Conservation (phyloP, 2,888 invertebrate genomes). For the Elysia crispata region DNA sequence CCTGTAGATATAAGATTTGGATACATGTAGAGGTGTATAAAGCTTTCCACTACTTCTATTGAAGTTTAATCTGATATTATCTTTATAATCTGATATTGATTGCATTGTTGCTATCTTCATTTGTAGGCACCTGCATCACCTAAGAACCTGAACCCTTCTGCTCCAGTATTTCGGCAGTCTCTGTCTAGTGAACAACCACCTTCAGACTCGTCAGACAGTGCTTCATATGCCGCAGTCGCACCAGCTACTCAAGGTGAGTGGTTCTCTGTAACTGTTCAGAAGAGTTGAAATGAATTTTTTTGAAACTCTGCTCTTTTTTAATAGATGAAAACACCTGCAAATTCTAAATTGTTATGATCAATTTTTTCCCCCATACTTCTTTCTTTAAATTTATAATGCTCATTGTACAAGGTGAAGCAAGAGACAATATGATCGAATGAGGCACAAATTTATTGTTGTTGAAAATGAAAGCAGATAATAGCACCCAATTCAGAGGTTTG, state of each 20-base stretch:
- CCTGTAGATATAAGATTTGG: too few species aligned
- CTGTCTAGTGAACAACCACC: slow-evolving; percentile 31
- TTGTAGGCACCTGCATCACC: slow-evolving; percentile 41
- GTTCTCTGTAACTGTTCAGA: not conserved
- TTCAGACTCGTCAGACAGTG: slow-evolving; percentile 17
- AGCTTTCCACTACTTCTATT: not conserved
- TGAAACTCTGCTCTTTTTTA: too few species aligned
- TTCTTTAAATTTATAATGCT: too few species aligned
- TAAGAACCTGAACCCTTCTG: slow-evolving; percentile 47
- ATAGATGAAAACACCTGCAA: too few species aligned
- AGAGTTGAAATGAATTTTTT: not conserved
- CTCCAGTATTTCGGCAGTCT: slow-evolving; percentile 41
- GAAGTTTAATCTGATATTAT: not conserved
- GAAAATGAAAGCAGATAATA: too few species aligned
- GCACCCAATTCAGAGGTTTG: too few species aligned
- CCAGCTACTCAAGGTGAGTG: slow-evolving; percentile 26
- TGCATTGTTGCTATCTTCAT: not conserved
- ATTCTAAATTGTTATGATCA: too few species aligned
- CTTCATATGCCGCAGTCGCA: not conserved
- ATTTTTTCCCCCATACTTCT: too few species aligned
- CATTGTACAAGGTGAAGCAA: too few species aligned
- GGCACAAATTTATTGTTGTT: too few species aligned
- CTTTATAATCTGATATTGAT: not conserved
- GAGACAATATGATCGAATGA: too few species aligned
- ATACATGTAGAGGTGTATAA: not conserved